Evolutionary conservation across 2,113 vertebrate genomes (phyloP).

Genomic region (Ramphastos sulfuratus): DNA sequence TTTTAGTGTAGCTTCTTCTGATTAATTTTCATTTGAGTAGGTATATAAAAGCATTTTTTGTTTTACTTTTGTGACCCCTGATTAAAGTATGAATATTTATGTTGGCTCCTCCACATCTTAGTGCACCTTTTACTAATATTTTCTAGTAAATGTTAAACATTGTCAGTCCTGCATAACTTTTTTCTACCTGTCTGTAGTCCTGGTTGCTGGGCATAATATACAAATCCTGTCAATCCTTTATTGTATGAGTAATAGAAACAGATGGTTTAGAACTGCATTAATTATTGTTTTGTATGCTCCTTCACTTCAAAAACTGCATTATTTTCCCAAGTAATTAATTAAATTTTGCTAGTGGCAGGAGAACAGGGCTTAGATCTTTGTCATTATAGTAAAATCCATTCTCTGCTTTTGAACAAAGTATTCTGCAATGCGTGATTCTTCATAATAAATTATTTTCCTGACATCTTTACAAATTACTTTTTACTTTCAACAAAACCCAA

Average conservation of each 20-base stretch:
- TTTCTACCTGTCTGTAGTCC: background rate
- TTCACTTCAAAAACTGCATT: background rate
- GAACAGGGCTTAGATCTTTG: background rate
- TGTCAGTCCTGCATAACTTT: background rate
- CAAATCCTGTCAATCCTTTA: conserved; percentile 19
- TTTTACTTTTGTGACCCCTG: background rate
- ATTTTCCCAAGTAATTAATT: background rate
- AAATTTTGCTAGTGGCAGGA: background rate
- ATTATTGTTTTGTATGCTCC: background rate
- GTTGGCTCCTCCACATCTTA: background rate
- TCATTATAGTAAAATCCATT: background rate
- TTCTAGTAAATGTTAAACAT: background rate
- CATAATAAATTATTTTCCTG: background rate
- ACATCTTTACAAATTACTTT: background rate
- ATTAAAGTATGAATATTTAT: background rate
- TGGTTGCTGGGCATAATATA: background rate
- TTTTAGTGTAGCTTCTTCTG: background rate
- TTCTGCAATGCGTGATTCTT: background rate
- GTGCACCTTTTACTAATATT: background rate
- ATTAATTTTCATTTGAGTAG: background rate
- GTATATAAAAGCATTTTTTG: background rate
- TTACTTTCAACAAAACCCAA: background rate
- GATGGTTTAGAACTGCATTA: background rate
- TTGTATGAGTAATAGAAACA: background rate
- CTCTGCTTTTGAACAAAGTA: background rate